phyloP scores from a whole-genome alignment of 2,888 invertebrate species.

The Gasteruption jaculator region DNA sequence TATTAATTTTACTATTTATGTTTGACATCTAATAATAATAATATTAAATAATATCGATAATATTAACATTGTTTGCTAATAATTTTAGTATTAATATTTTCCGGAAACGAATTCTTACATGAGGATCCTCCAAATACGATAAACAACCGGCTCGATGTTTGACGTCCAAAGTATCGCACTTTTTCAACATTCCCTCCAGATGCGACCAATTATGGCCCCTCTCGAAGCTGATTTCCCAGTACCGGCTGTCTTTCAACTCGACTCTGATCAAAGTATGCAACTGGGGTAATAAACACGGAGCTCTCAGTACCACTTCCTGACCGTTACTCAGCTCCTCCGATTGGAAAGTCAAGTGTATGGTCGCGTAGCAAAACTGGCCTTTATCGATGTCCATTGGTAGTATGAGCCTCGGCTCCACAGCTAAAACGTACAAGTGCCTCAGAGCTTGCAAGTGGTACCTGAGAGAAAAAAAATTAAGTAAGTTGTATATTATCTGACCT shows the following conservation, averaged over 20 bases:
- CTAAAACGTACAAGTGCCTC: slow-evolving; percentile 91
- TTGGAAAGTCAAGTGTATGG: slow-evolving; percentile 54
- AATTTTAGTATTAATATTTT: slow-evolving; percentile 7
- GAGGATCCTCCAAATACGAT: slow-evolving; percentile 81
- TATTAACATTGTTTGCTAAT: slow-evolving; percentile 1
- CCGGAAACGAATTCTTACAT: slow-evolving; percentile 33
- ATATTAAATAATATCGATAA: neutral
- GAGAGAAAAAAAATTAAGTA: slow-evolving; percentile 28
- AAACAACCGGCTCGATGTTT: slow-evolving; percentile 88
- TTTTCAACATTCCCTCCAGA: slow-evolving; percentile 64
- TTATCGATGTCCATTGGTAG: slow-evolving; percentile 82
- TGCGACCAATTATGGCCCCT: slow-evolving; percentile 79
- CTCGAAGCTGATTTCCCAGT: slow-evolving; percentile 86
- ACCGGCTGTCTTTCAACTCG: slow-evolving; percentile 75
- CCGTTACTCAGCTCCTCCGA: slow-evolving; percentile 53
- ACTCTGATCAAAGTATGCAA: slow-evolving; percentile 70
- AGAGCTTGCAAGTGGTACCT: slow-evolving; percentile 97
- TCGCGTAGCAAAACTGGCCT: slow-evolving; percentile 76
- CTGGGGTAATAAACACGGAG: slow-evolving; percentile 85
- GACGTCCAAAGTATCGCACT: slow-evolving; percentile 71
- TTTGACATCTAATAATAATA: neutral
- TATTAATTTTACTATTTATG: neutral
- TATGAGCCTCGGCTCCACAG: slow-evolving; percentile 84
- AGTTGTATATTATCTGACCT: neutral
- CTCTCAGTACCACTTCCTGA: slow-evolving; percentile 61